Base-by-base conservation (phyloP, 2,113 vertebrate species). In the Atlantisia rogersi region DNA sequence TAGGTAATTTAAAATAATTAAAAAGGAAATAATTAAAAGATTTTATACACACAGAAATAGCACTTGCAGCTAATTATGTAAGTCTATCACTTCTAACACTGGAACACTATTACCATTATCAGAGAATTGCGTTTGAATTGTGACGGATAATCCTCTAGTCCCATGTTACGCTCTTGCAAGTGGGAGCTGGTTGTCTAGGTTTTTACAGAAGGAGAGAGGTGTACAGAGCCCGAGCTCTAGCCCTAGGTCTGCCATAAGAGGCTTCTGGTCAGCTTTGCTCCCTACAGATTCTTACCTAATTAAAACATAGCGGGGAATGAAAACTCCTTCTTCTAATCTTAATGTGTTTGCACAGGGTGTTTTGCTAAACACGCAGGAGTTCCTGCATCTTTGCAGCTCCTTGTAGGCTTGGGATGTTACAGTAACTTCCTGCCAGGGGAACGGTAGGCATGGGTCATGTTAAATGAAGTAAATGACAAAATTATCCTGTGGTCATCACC, bases 1-100 rank as follows among this genome's bases (percentile, higher is more conserved):
- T 96, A 96, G 92, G 95, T 94, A 96, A 97, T 97, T 96, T 95
- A 94, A 96, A 97, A 96, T 97, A 97, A 97, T 97, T 97, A 96
- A 97, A 95, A 92, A 90, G 82, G 88, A 97, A 97, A 97, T 95
- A 95, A 97, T 96, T 95, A 97, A 95, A 95, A 95, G 92, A 94
- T 95, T 91, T 97, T 95, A 73, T 78, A 95, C 94, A 94, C 88
- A 96, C 77, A 96, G 94, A 96, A 96, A 94, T 97, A 97, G 92
- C 93, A 95, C 94, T 96, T 94, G 90, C 92, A 96, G 94, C 91
- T 97, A 96, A 97, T 93, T 97, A 95, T 95, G 81, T 91, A 94
- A 92, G 89, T 95, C 96, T 95, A 96, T 97, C 86, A 95, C 87
- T 96, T 96, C 88, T 85, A 96, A 90, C 82, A 92, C 92, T 96